phyloP scores from a whole-genome alignment of 2,888 invertebrate genomes.

The Exocentrus adspersus region DNA sequence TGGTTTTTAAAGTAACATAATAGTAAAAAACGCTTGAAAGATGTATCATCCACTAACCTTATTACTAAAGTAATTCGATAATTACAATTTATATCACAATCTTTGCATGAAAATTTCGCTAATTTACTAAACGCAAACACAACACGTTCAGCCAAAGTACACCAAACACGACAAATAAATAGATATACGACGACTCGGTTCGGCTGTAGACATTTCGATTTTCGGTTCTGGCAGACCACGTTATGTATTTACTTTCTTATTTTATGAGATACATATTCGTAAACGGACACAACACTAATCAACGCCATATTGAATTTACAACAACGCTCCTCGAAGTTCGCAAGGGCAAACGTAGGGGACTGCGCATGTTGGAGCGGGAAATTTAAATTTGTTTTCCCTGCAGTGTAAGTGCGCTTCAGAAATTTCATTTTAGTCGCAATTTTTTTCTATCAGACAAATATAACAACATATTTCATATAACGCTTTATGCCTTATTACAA shows the following conservation, averaged over 20 bases:
- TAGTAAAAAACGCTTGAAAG: slow-evolving; percentile 24
- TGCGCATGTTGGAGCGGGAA: slow-evolving; percentile 54
- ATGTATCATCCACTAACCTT: slow-evolving; percentile 32
- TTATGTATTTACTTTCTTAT: slow-evolving; percentile 39
- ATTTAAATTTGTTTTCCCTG: slow-evolving; percentile 49
- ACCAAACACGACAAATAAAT: slow-evolving; percentile 33
- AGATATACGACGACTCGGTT: slow-evolving; percentile 39
- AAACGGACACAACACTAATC: slow-evolving; percentile 71
- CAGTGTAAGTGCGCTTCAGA: too few species aligned
- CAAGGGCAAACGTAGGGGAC: slow-evolving; percentile 64
- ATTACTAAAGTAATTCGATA: slow-evolving; percentile 31
- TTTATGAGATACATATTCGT: slow-evolving; percentile 47
- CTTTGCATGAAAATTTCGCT: slow-evolving; percentile 55
- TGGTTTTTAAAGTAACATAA: slow-evolving; percentile 24
- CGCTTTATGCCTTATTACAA: too few species aligned
- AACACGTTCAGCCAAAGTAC: slow-evolving; percentile 46
- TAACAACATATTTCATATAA: too few species aligned
- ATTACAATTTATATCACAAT: slow-evolving; percentile 51
- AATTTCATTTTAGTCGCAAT: too few species aligned
- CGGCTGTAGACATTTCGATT: slow-evolving; percentile 34
- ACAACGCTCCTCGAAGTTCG: slow-evolving; percentile 71
- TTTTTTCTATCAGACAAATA: too few species aligned
- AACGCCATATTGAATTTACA: slow-evolving; percentile 75
- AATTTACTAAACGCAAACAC: slow-evolving; percentile 56
- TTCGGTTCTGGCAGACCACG: slow-evolving; percentile 29